These are phyloP conservation scores for Rhabditoides inermis DNA, from an alignment of 2,888 invertebrate genomes.

Conservation along the genomic window DNA sequence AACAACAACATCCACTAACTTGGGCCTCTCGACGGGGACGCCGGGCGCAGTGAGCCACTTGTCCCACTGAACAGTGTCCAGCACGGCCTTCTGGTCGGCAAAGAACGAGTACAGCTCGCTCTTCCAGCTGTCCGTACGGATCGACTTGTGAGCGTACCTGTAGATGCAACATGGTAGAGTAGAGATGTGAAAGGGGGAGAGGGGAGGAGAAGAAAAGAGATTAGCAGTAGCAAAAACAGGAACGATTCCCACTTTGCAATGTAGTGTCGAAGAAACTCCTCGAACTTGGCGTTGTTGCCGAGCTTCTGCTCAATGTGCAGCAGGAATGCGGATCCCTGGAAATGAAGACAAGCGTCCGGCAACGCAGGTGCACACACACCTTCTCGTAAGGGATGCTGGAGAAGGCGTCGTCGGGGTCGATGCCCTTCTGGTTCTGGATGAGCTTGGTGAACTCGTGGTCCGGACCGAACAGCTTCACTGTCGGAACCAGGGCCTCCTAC, in stretches of 20 bases:
- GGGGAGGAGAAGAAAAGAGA: too few relatives aligned
- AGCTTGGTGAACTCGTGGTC: conserved; percentile 46
- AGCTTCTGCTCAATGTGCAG: conserved; percentile 74
- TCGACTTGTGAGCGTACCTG: conserved; percentile 67
- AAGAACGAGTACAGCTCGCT: conserved; percentile 67
- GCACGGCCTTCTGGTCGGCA: conserved; percentile 54
- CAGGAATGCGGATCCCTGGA: conserved; percentile 67
- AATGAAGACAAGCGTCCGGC: too few relatives aligned
- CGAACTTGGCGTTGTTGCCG: too few relatives aligned
- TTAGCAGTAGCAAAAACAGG: not conserved
- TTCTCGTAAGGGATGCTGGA: conserved; percentile 85
- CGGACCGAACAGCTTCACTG: conserved; percentile 42
- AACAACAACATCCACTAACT: conserved; percentile 57
- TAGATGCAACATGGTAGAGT: not conserved
- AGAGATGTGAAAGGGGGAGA: too few relatives aligned
- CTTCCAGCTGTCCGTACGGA: conserved; percentile 74
- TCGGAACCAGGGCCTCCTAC: not conserved
- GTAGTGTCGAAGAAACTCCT: too few relatives aligned
- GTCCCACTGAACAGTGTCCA: conserved; percentile 72
- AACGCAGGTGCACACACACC: conserved; percentile 53
- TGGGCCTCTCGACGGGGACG: conserved; percentile 76
- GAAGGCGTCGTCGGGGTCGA: conserved; percentile 86
- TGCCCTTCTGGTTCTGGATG: conserved; percentile 60
- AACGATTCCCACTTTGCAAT: too few relatives aligned
- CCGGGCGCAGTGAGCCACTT: conserved; percentile 72